Conservation (phyloP, 2,888 invertebrate genomes). For the Zele albiditarsus region DNA sequence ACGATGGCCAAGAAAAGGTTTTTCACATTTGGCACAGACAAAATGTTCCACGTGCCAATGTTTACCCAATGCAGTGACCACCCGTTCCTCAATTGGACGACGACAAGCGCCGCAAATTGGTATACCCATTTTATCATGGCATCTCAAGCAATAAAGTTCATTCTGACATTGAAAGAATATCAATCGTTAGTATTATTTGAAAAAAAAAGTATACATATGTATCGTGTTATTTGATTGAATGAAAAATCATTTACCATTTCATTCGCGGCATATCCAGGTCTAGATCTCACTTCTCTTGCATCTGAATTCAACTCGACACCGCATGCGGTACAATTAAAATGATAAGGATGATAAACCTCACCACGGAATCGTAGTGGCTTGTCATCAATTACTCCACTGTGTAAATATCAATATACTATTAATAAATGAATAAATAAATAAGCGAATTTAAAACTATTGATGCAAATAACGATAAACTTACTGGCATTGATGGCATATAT, state of each 20-base stretch:
- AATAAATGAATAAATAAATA: conserved; percentile 29
- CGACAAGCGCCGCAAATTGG: conserved; percentile 99
- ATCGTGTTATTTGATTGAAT: neutral
- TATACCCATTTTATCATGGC: conserved; percentile 99
- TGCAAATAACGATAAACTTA: conserved; percentile 75
- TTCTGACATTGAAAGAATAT: conserved; percentile 75
- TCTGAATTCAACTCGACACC: conserved; percentile 95
- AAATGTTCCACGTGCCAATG: conserved; percentile 99
- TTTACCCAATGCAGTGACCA: conserved; percentile 98
- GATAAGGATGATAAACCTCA: conserved; percentile 99
- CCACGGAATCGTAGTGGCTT: conserved; percentile 93
- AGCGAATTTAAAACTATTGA: neutral
- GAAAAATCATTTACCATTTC: conserved; percentile 79
- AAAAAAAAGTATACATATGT: neutral
- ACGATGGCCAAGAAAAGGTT: conserved; percentile 98
- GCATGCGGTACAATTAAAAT: conserved; percentile 97
- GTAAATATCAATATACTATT: conserved; percentile 52
- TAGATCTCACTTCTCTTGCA: conserved; percentile 94
- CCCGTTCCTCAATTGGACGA: conserved; percentile 98
- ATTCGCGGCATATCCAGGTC: conserved; percentile 91
- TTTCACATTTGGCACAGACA: conserved; percentile 99
- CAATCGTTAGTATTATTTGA: conserved; percentile 12
- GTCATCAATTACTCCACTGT: conserved; percentile 91
- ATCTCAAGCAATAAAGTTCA: conserved; percentile 96
- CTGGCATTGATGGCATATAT: conserved; percentile 99